phyloP scores from a whole-genome alignment of 2,797 vertebrate genomes.

The Acomys russatus region DNA sequence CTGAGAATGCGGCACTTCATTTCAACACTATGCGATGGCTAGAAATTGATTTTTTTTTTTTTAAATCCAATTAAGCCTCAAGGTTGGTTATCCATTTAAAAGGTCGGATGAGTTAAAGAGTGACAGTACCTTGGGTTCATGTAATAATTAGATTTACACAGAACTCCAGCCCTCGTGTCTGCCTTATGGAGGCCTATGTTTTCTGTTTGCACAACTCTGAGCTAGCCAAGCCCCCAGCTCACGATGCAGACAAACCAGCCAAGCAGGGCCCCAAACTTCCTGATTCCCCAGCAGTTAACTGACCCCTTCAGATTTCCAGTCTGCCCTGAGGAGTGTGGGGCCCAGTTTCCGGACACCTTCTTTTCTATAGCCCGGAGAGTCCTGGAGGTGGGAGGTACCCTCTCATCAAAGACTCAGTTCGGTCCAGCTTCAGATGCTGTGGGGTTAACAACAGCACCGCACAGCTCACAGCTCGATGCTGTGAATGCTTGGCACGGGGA shows the following conservation, averaged over 20 bases:
- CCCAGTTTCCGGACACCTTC: neutral
- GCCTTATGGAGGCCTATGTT: neutral
- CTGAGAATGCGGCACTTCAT: conserved; percentile 58
- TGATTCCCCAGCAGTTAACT: neutral
- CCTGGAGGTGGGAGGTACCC: neutral
- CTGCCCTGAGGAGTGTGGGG: neutral
- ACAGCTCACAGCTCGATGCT: neutral
- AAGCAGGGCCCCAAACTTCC: neutral
- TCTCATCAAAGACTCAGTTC: neutral
- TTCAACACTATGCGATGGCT: conserved; percentile 69
- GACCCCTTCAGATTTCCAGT: neutral
- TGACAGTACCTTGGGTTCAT: conserved; percentile 76
- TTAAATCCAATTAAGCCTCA: conserved; percentile 85
- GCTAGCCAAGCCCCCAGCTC: neutral
- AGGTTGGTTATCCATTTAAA: conserved; percentile 85
- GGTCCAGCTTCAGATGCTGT: neutral
- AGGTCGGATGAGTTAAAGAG: conserved; percentile 80
- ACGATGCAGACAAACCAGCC: neutral
- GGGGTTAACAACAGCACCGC: neutral
- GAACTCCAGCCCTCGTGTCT: neutral
- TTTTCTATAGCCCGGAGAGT: neutral
- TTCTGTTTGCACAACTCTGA: neutral
- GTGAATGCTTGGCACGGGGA: neutral
- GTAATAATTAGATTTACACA: conserved; percentile 79
- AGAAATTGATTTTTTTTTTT: conserved; percentile 83